phyloP scores from a whole-genome alignment of 2,888 invertebrate genomes.

The Aleiodes alternator region DNA sequence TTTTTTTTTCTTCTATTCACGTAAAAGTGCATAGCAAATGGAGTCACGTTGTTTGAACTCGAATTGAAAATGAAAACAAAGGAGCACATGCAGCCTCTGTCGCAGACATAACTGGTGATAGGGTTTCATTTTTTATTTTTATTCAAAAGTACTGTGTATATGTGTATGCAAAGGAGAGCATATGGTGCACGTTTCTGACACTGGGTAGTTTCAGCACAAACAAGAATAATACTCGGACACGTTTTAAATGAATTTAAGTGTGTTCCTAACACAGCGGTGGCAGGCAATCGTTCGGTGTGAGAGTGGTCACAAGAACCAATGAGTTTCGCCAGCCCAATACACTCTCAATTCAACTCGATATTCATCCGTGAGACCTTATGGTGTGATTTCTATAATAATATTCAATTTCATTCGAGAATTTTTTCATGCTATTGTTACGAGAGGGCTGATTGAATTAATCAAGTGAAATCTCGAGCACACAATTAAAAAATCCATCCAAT shows the following conservation, averaged over 20 bases:
- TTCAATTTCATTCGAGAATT: conserved; percentile 63
- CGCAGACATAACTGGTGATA: background rate
- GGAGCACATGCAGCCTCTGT: conserved; percentile 47
- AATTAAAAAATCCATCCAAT: conserved; percentile 53
- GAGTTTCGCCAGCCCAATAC: conserved; percentile 6
- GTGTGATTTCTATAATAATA: conserved; percentile 69
- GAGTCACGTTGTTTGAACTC: conserved; percentile 13
- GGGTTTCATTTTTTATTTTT: conserved; percentile 1
- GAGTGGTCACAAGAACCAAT: conserved; percentile 14
- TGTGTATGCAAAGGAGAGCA: conserved; percentile 24
- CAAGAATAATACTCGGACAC: conserved; percentile 56
- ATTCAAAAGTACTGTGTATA: conserved; percentile 4
- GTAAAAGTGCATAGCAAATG: conserved; percentile 16
- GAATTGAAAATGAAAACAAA: conserved; percentile 67
- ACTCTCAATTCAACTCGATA: conserved; percentile 9
- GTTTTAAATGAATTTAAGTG: conserved; percentile 35
- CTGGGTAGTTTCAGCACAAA: conserved; percentile 57
- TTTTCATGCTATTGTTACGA: conserved; percentile 47
- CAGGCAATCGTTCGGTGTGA: conserved; percentile 16
- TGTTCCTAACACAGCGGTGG: conserved; percentile 7
- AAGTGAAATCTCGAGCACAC: conserved; percentile 63
- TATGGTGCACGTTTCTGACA: conserved; percentile 66
- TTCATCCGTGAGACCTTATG: conserved; percentile 61
- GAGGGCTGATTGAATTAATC: conserved; percentile 62
- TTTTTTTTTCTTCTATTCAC: background rate